Evolutionary conservation across 2,888 invertebrate species (phyloP), one percentile per base, ranked within the genome.

Genomic region (Drosophila demipolita): DNA sequence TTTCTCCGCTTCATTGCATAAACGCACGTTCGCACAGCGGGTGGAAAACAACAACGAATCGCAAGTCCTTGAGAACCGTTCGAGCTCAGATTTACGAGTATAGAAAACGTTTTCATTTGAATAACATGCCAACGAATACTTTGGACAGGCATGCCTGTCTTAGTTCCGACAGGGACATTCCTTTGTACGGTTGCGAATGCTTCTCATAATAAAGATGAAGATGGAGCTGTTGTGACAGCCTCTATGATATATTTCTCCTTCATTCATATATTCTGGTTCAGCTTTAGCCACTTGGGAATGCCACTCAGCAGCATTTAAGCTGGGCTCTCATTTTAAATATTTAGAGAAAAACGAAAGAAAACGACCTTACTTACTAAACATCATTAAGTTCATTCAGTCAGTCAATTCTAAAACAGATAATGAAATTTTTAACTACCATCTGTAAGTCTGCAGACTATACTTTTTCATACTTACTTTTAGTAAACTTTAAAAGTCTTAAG

Each of bases 91-190:
- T 84, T 78, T 73, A 80, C 76, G 76, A 80, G 80, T 75, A 67
- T 75, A 69, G 85, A 87, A 83, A 82, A 81, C 87, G 76, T 78
- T 88, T 81, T 75, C 72, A 86, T 84, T 83, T 83, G 84, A 86
- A 84, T 84, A 86, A 86, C 81, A 84, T 75, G 66, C 73, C 66
- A 58, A 55, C 70, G 70, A 87, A 87, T 75, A 75, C 45, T 75
- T 72, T 78, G 63, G 84, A 52, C 52, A 52, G 52, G 11, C 52
- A 35, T 20, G 32, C 53, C 83, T 82, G 83, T 69, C 63, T 64
- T 57, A 71, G 57, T 68, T 73, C 74, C 63, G 76, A 66, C 66
- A 50, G 45, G 57, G 38, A 66, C 72, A 58, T 66, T 66, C 49
- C 79, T 64, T 66, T 78, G 49, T 61, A 62, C 58, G 49, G 66